Evolutionary conservation across 2,888 invertebrate genomes (phyloP).

Genomic region (Andricus curvator): DNA sequence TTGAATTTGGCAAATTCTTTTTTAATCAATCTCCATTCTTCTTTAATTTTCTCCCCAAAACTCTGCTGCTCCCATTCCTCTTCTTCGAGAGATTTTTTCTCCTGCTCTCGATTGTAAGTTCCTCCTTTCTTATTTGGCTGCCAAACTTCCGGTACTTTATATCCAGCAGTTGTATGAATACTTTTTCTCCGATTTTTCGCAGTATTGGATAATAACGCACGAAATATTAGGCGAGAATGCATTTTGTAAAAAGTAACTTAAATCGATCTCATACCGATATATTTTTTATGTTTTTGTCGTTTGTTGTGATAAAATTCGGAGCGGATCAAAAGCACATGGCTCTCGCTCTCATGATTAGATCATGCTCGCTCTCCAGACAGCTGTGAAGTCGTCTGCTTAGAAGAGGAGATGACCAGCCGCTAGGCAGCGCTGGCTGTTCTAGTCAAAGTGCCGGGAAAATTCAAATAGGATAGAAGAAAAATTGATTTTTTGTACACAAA

Average conservation of each 20-base stretch:
- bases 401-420: too few relatives aligned
- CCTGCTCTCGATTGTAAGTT: neutral
- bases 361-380: too few relatives aligned
- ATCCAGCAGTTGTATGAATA: neutral
- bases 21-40: constrained; percentile 84
- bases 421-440: too few relatives aligned
- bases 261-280: neutral
- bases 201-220: neutral
- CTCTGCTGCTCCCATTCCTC: constrained; percentile 51
- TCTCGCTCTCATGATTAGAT: too few relatives aligned
- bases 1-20: constrained; percentile 84
- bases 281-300: neutral
- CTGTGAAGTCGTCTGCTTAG: too few relatives aligned
- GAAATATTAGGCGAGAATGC: neutral
- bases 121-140: neutral
- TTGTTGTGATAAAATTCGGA: neutral
- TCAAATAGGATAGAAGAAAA: too few relatives aligned
- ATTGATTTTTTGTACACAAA: too few relatives aligned
- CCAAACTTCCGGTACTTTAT: constrained; percentile 4
- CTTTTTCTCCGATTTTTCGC: neutral
- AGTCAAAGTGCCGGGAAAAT: too few relatives aligned
- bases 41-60: constrained; percentile 80
- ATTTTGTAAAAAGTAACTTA: neutral
- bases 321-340: neutral
- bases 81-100: neutral